Conservation (phyloP, 1,140 invertebrate species). For the Charaxes varanes region DNA sequence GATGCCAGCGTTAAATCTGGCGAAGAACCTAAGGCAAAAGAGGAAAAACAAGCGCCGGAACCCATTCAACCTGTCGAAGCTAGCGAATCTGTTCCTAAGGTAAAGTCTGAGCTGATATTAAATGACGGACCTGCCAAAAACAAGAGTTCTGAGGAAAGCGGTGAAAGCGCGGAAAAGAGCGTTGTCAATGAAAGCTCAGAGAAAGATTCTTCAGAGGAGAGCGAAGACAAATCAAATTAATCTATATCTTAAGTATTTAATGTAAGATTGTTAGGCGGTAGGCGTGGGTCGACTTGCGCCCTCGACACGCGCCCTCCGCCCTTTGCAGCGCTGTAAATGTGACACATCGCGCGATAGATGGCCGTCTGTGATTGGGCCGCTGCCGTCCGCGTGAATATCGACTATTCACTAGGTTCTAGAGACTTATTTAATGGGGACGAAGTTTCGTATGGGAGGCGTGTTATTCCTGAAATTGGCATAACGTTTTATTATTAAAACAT, state of each 20-base stretch:
- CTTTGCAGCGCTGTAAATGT: conserved; percentile 34
- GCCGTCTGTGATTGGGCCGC: no score
- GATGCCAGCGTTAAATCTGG: conserved; percentile 21
- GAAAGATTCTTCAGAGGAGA: conserved; percentile 35
- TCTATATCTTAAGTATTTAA: conserved; percentile 49
- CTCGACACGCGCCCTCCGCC: conserved; percentile 65
- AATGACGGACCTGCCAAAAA: conserved; percentile 27
- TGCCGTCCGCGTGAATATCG: conserved; percentile 33
- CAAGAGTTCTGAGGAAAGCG: conserved; percentile 46
- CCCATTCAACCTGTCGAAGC: conserved; percentile 17
- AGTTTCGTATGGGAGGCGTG: no score
- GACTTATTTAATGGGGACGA: no score
- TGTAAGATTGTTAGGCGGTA: conserved; percentile 36
- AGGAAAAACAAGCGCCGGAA: conserved; percentile 20
- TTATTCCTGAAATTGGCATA: no score
- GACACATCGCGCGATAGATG: conserved; percentile 34
- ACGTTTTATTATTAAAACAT: no score
- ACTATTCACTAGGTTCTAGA: conserved; percentile 64
- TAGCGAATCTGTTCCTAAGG: conserved; percentile 22
- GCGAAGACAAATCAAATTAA: conserved; percentile 36
- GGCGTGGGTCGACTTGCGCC: conserved; percentile 57
- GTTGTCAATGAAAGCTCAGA: conserved; percentile 33
- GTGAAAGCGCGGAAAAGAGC: conserved; percentile 39
- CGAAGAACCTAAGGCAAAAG: conserved; percentile 21
- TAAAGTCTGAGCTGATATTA: conserved; percentile 27